Conservation (phyloP, 2,888 invertebrate genomes). For the Tetragonula carbonaria region DNA sequence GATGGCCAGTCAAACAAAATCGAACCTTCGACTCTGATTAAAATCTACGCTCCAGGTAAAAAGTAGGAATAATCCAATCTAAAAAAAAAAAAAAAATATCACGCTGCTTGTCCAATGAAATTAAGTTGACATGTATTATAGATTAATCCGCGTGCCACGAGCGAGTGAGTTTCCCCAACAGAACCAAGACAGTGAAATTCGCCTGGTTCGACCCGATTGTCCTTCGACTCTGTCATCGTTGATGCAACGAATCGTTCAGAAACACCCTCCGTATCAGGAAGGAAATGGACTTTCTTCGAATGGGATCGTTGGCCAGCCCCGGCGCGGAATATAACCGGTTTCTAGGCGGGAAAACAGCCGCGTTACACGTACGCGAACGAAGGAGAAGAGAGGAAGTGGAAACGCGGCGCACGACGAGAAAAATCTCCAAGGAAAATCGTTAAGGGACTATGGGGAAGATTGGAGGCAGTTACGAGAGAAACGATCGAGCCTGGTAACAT, state of each 20-base stretch:
- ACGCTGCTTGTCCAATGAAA: neutral
- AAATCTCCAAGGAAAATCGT: slow-evolving; percentile 20
- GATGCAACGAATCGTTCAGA: slow-evolving; percentile 38
- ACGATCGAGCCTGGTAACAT: slow-evolving; percentile 55
- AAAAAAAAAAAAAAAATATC: neutral
- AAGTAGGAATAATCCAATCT: neutral
- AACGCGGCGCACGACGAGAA: slow-evolving; percentile 10
- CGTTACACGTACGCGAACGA: neutral
- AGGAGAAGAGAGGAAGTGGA: neutral
- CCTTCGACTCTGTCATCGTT: slow-evolving; percentile 19
- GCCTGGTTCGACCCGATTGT: slow-evolving; percentile 40
- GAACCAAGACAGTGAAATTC: slow-evolving; percentile 17
- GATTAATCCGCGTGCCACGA: slow-evolving; percentile 13
- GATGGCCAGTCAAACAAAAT: no score
- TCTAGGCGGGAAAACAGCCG: slow-evolving; percentile 39
- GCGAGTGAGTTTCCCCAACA: neutral
- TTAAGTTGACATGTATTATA: neutral
- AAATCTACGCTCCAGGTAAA: neutral
- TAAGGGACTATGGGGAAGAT: slow-evolving; percentile 51
- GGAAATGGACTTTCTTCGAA: slow-evolving; percentile 45
- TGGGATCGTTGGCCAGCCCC: slow-evolving; percentile 53
- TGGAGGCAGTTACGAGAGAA: slow-evolving; percentile 62
- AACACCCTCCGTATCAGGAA: slow-evolving; percentile 35
- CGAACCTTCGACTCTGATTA: no score
- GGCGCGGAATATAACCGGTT: slow-evolving; percentile 55